Base-by-base conservation (phyloP, 1,140 invertebrate species). In the Carposina sasakii region DNA sequence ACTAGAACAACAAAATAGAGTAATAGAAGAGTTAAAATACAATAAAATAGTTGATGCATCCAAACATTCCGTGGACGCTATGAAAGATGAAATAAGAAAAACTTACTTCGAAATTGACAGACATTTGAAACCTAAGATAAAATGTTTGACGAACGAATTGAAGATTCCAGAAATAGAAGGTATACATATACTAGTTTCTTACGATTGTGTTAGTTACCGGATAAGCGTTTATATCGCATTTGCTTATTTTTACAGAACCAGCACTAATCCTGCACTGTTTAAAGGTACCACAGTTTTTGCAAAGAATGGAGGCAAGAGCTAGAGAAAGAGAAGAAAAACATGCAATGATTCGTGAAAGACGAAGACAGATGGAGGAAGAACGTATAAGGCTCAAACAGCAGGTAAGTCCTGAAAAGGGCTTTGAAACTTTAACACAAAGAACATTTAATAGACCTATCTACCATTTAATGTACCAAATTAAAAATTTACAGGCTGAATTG, bases 231-330 rank as follows among this genome's bases (percentile, higher is more conserved):
- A n/a, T n/a, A n/a, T n/a, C n/a, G n/a, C n/a, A n/a, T n/a, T 31
- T 39, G 26, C 39, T 51, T 44, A 12, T 10, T 31, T 54, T 76
- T 68, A 24, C 54, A 85, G 79, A 81, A 26, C 69, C 73, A 3
- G 50, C 70, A 10, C 60, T 89, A 5, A 76, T 87, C 40, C 71
- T 88, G 23, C 85, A 85, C 41, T 87, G 88, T 33, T 58, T 88
- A 43, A 83, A 87, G 60, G 86, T 89, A 5, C 89, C 90, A 10
- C 89, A 90, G 52, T 87, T 90, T 53, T 56, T 90, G 39, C 87
- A 88, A 81, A 81, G 88, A 72, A 89, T 91, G 88, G 88, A 91
- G 56, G 81, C 89, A 41, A 79, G 88, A 53, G 89, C 89, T 3
- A 64, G 87, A 17, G 87, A 90, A 60, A 71, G 90, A 6, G 87